phyloP scores from a whole-genome alignment of 2,888 invertebrate species.

The Gnatocerus cornutus region DNA sequence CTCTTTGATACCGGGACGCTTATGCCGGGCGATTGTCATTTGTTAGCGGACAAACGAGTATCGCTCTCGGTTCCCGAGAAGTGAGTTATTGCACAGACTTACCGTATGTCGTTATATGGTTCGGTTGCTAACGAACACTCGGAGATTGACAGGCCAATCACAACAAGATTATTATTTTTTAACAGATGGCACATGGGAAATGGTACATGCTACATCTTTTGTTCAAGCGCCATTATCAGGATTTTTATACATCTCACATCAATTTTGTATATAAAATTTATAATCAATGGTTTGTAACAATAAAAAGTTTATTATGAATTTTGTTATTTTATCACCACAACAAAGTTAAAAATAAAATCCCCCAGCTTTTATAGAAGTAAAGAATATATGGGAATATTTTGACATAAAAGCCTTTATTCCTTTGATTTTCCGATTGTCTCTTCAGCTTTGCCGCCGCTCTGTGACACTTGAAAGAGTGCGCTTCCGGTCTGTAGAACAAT shows the following conservation, averaged over 20 bases:
- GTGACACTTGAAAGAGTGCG: constrained; percentile 67
- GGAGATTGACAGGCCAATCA: constrained; percentile 32
- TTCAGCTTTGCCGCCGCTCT: constrained; percentile 45
- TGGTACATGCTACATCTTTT: neutral
- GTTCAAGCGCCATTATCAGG: neutral
- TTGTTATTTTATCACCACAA: no score
- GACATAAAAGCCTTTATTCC: constrained; percentile 7
- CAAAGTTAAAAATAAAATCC: no score
- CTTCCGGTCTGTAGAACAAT: constrained; percentile 68
- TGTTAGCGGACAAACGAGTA: constrained; percentile 68
- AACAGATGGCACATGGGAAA: neutral
- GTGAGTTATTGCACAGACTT: constrained; percentile 58
- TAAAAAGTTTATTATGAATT: no score
- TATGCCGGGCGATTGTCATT: constrained; percentile 66
- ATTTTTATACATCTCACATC: no score
- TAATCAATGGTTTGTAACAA: no score
- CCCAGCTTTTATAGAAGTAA: neutral
- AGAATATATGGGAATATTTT: neutral
- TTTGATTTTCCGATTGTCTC: constrained; percentile 30
- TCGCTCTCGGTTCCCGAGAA: constrained; percentile 57
- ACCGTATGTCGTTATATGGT: constrained; percentile 33
- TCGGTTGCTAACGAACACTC: constrained; percentile 30
- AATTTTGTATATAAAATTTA: no score
- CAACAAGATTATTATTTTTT: constrained; percentile 10
- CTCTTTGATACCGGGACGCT: constrained; percentile 65